Conservation (phyloP, 1,140 invertebrate genomes). For the Bombus difficillimus region DNA sequence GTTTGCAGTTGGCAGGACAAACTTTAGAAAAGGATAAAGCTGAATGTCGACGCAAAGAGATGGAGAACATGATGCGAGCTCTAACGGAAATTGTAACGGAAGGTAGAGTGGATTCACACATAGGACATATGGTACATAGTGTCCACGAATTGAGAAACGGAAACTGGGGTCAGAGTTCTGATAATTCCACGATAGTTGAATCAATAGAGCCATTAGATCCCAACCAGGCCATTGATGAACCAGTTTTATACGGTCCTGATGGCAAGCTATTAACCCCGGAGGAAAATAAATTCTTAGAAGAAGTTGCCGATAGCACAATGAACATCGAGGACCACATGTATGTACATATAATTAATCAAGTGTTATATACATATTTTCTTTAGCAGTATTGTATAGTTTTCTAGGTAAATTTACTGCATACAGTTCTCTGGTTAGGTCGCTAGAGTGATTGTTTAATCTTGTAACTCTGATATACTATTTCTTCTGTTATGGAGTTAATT, state of each 20-base stretch:
- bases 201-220: constrained; percentile 53
- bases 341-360: constrained; percentile 43
- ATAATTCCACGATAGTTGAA: constrained; percentile 57
- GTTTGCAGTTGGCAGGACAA: constrained; percentile 76
- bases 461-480: background rate
- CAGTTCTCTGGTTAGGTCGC: too few relatives aligned
- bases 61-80: constrained; percentile 79
- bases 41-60: constrained; percentile 68
- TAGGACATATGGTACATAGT: constrained; percentile 78
- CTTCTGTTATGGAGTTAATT: background rate
- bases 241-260: constrained; percentile 80
- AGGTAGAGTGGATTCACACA: constrained; percentile 73
- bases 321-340: constrained; percentile 65
- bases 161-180: constrained; percentile 75
- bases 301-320: constrained; percentile 52
- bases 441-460: too few relatives aligned
- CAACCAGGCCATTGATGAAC: constrained; percentile 67
- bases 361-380: background rate
- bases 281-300: constrained; percentile 76
- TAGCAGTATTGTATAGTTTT: too few relatives aligned
- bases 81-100: constrained; percentile 77
- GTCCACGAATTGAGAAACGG: constrained; percentile 77
- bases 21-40: constrained; percentile 74
- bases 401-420: too few relatives aligned
- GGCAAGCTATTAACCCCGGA: constrained; percentile 78